phyloP scores from a whole-genome alignment of 2,113 vertebrate species.

The Xiphias gladius region DNA sequence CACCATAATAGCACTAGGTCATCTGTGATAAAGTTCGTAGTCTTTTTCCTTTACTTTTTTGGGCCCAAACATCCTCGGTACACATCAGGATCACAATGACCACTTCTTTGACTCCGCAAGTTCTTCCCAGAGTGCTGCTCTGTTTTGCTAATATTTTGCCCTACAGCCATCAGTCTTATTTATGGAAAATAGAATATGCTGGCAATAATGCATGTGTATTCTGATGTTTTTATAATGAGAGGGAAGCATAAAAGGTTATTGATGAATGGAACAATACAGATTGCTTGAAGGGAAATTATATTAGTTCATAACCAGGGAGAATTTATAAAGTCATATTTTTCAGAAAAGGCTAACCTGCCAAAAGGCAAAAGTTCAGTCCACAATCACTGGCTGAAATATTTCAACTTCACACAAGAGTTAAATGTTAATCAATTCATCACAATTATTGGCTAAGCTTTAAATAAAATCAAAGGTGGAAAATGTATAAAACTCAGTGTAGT shows the following conservation, averaged over 20 bases:
- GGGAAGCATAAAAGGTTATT: constrained; percentile 34
- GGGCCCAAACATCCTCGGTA: neutral
- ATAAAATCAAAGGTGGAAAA: constrained; percentile 7
- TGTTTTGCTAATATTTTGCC: constrained; percentile 6
- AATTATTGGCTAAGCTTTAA: neutral
- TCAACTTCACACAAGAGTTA: neutral
- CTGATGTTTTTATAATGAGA: constrained; percentile 33
- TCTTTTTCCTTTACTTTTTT: neutral
- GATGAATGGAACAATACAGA: constrained; percentile 11
- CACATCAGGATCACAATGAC: neutral
- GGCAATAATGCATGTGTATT: constrained; percentile 24
- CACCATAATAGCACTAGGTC: neutral
- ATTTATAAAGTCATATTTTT: constrained; percentile 13
- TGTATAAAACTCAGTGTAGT: constrained; percentile 25
- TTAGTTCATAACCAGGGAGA: constrained; percentile 1
- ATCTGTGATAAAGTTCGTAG: neutral
- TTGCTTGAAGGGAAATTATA: constrained; percentile 20
- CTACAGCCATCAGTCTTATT: constrained; percentile 9
- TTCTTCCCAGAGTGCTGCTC: neutral
- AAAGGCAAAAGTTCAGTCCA: neutral
- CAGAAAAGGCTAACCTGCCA: neutral
- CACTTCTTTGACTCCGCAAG: neutral
- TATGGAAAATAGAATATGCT: constrained; percentile 10
- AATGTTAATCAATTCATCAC: constrained; percentile 28
- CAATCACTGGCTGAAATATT: neutral